Evolutionary conservation across 2,797 vertebrate genomes (phyloP).

Genomic region (Enoplosus armatus): DNA sequence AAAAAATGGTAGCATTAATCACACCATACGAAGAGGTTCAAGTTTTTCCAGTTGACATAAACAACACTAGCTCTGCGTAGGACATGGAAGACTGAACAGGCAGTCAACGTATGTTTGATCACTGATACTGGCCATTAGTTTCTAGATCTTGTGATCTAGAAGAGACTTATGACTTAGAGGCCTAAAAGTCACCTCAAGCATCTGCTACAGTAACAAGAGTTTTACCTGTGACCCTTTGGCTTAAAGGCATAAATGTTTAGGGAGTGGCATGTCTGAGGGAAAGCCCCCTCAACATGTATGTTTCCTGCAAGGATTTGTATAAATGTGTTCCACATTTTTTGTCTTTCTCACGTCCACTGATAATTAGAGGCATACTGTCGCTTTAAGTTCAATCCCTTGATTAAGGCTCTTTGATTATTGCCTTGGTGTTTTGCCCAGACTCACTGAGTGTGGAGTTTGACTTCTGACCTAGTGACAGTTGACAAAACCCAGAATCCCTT

Average conservation of each 20-base stretch:
- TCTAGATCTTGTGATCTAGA: too few relatives aligned
- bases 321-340: too few relatives aligned
- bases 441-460: slow-evolving; percentile 26
- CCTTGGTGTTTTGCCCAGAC: not conserved
- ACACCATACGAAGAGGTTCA: not conserved
- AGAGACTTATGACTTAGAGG: not conserved
- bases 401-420: not conserved
- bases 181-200: not conserved
- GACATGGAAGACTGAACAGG: too few relatives aligned
- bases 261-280: slow-evolving; percentile 5
- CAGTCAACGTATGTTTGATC: not conserved
- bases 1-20: not conserved
- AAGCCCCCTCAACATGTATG: not conserved
- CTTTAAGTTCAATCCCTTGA: not conserved
- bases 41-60: not conserved
- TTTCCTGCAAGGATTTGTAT: slow-evolving; percentile 9
- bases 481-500: slow-evolving; percentile 65
- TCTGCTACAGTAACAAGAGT: not conserved
- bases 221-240: slow-evolving; percentile 5
- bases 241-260: slow-evolving; percentile 3
- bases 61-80: not conserved
- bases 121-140: too few relatives aligned
- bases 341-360: not conserved
- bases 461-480: slow-evolving; percentile 63
- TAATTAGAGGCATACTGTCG: not conserved